Evolutionary conservation across 2,888 invertebrate species (phyloP), one percentile per base, ranked within the genome.

Genomic region (Mactromeris polynyma): DNA sequence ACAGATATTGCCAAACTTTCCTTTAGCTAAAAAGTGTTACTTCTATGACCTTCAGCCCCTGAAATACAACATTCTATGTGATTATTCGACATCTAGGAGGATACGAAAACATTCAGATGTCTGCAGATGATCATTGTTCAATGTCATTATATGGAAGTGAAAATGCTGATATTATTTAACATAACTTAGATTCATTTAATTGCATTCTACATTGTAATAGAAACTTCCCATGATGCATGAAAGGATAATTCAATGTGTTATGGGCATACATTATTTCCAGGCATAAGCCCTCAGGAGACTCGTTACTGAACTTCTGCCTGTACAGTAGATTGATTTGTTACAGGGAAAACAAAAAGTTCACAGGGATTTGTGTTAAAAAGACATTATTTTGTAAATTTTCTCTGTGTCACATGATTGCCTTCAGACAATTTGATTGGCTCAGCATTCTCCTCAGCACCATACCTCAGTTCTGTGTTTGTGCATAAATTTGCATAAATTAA

Each of bases 361-460:
- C 77, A 84, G 84, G 84, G 84, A 84, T 78, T 54, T 46, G 84
- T 58, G 83, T 83, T 78, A 33, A 73, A 73, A 73, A 73, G 31
- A 73, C 36, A 36, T 73, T 73, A 73, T 73, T 73, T 73, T 73
- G 73, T 73, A 73, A 73, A 33, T 73, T 73, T 73, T 73, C 33
- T 83, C 33, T 84, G 77, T 77, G 77, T 84, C 84, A 83, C 83
- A 31, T 84, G 73, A 78, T 46, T 84, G 84, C 84, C 84, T 84
- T 84, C 84, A 77, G 38, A 78, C n/a, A 84, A 77, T 54, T 42
- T 54, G 54, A 84, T 77, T 83, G 83, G 83, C 83, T 83, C 83
- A 83, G 83, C 69, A 69, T 83, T 83, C 83, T 83, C 69, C 73
- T 73, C 69, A 77, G 42, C 73, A 73, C 33, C 73, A 33, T 83